A percentile compares a stretch with the other conserved stretches of the same genome.
Conservation (phyloP, 2,888 invertebrate species). For the Cancer borealis region DNA sequence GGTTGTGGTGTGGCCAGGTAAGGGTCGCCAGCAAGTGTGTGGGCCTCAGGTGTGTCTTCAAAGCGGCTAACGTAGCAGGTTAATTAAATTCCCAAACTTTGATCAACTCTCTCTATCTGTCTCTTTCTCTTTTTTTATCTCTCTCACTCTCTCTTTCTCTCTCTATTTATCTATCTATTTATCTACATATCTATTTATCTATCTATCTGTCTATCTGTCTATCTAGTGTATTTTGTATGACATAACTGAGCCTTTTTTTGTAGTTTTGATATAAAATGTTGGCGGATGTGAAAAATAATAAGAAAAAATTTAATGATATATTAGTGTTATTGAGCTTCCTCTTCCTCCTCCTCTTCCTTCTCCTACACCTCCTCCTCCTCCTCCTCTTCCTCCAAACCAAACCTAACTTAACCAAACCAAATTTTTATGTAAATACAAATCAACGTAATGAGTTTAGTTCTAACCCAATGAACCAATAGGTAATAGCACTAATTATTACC, state of each 20-base stretch:
- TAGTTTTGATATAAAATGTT: no score
- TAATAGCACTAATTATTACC: not conserved
- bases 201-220: not conserved
- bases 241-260: no score
- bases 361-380: not conserved
- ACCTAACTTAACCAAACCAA: not conserved
- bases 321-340: no score
- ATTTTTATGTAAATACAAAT: conserved; percentile 10
- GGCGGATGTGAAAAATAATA: no score
- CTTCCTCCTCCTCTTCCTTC: no score
- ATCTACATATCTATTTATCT: not conserved
- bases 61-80: not conserved
- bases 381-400: not conserved
- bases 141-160: conserved; percentile 15
- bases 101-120: not conserved
- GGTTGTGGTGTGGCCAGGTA: not conserved
- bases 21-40: not conserved
- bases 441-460: not conserved
- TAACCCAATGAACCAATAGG: not conserved
- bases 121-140: not conserved
- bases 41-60: not conserved
- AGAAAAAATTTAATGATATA: no score
- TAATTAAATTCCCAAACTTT: not conserved
- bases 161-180: not conserved
- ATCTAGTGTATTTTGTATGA: no score